Evolutionary conservation across 2,113 vertebrate species (phyloP), one percentile per base, ranked within the genome.

Genomic region (Sula dactylatra): DNA sequence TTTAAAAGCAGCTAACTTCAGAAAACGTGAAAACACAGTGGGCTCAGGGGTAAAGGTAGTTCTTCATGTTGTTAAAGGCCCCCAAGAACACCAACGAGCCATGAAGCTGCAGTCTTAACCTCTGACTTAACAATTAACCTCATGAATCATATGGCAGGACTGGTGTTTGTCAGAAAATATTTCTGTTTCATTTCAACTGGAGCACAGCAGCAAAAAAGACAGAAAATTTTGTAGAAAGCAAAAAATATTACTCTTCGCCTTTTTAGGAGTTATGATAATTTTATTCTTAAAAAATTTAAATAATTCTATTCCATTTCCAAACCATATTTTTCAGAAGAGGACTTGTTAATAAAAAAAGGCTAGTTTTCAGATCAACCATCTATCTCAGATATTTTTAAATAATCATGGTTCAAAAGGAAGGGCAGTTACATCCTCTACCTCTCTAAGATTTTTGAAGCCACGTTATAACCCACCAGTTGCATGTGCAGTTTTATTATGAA

Each of bases 281-380:
- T 97, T 96, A 96, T 97, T 97, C 50, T 96, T 70, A 69, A 90
- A 93, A 96, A 95, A 38, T 79, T 36, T 84, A 93, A 93, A 94
- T 90, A 78, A 93, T 80, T 92, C n/a, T 92, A 64, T 61, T 87
- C 40, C 17, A 94, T 90, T 95, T 91, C 61, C 55, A 94, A 92
- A 50, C 56, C 86, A 7, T 21, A 83, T 40, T 86, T 91, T 83
- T 79, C 81, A 93, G 42, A 89, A 82, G 32, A 83, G 36, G 36
- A 81, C 44, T 86, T 78, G 38, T 16, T 91, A 31, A 86, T 58
- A 58, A 31, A 66, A 70, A 70, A 62, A 42, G 3, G 38, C 56
- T 96, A 78, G 49, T 70, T 74, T 94, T 83, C 25, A 91, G 61
- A 86, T 94, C 56, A 77, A 52, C 34, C 36, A 82, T 11, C 19